Conservation (phyloP, 2,797 vertebrate species). For the Artibeus jamaicensis region DNA sequence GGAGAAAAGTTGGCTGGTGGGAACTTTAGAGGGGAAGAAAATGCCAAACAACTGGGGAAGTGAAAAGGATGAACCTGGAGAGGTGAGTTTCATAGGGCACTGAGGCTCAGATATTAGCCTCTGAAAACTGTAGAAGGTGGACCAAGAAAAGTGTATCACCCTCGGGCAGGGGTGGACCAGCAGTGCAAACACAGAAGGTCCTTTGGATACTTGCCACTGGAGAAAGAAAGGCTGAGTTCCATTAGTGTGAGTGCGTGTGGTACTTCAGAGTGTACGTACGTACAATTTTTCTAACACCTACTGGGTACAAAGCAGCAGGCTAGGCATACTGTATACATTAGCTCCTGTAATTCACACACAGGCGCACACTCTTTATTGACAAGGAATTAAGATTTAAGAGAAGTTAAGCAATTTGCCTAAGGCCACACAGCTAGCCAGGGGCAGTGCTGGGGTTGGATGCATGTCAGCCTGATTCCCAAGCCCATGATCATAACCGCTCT, state of each 20-base stretch:
- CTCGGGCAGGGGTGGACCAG: background rate
- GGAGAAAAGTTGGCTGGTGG: background rate
- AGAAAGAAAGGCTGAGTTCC: background rate
- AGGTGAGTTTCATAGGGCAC: fast-evolving
- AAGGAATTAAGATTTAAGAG: background rate
- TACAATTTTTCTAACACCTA: background rate
- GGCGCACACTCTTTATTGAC: background rate
- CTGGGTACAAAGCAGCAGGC: background rate
- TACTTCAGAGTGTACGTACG: background rate
- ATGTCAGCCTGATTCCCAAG: background rate
- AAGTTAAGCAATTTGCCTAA: background rate
- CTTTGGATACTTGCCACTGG: background rate
- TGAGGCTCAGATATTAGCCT: background rate
- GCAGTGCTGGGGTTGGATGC: background rate
- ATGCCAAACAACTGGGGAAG: background rate
- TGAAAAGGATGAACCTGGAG: background rate
- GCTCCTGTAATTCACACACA: background rate
- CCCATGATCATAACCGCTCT: background rate
- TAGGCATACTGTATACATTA: background rate
- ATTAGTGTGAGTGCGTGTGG: fast-evolving
- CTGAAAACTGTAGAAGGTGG: background rate
- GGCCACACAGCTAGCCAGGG: background rate
- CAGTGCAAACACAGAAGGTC: background rate
- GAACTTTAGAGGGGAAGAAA: background rate
- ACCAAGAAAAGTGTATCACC: background rate